Base-by-base conservation (phyloP, 1,140 invertebrate species). In the Papilio machaon region DNA sequence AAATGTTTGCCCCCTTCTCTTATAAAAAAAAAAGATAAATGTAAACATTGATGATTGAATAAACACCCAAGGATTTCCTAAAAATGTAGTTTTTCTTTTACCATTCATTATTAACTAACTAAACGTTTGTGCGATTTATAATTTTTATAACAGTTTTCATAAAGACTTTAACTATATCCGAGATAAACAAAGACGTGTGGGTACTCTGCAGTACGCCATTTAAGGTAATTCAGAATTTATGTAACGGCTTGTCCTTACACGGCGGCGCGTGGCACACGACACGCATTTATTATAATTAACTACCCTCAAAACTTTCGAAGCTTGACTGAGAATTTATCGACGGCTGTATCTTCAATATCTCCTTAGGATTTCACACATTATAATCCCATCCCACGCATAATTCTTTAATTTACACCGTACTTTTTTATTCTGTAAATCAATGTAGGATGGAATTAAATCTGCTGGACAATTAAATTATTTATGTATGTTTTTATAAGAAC, bases 171-270 rank as follows among this genome's bases (percentile, higher is more conserved):
- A 35, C 15, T 15, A 52, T 19, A 47, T 76, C 73, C 11, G 38
- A 43, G n/a, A 17, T 43, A 38, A 35, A 76, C 30, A 23, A 74
- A n/a, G 13, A 54, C 19, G 46, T 76, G 43, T 52, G 74, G 74
- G 23, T 5, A 49, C 23, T 9, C 6, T 76, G 52, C 9, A 54
- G 9, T 23, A 54, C 47, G 47, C 47, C 74, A 76, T 76, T 52
- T 76, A 76, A 76, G 74, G 74, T 35, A 76, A 76, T 76, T 76
- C 47, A 30, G 46, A 76, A 76, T 76, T 76, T 76, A 76, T 76
- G 74, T 76, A 76, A 76, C 74, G 74, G 13, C 74, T 30, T 76
- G 74, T 76, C 74, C 74, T 49, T 76, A 76, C 74, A 76, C 35
- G 73, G 43, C 47, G 47, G 74, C 74, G 43, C 74, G 74, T 76